These are phyloP conservation scores for Geotrupes spiniger DNA, from an alignment of 2,888 invertebrate species.

Conservation along the genomic window DNA sequence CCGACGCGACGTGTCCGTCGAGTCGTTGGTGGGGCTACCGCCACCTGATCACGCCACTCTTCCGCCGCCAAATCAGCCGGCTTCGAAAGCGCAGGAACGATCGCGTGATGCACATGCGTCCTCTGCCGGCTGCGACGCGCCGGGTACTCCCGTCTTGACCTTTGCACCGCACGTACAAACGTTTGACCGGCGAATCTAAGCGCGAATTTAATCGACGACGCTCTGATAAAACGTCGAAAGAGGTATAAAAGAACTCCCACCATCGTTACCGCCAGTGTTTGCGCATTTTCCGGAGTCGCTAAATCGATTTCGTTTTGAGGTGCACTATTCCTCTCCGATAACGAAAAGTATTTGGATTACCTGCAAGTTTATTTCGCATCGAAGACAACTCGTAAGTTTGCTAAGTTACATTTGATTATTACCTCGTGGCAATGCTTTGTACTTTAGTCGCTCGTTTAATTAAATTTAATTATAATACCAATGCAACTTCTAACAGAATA, in stretches of 20 bases:
- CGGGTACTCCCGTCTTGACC: slow-evolving; percentile 5
- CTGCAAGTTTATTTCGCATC: too few relatives aligned
- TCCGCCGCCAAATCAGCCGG: slow-evolving; percentile 24
- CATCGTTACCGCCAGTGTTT: not conserved
- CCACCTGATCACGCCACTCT: slow-evolving; percentile 24
- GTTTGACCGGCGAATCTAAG: not conserved
- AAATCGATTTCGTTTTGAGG: too few relatives aligned
- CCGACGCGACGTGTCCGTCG: not conserved
- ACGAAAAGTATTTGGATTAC: too few relatives aligned
- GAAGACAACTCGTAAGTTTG: too few relatives aligned
- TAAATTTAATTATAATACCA: too few relatives aligned
- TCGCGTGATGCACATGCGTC: slow-evolving; percentile 26
- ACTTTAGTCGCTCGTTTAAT: too few relatives aligned
- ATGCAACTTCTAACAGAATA: too few relatives aligned
- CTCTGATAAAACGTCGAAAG: not conserved
- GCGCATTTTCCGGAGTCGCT: too few relatives aligned
- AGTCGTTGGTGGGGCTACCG: not conserved
- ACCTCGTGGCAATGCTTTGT: too few relatives aligned
- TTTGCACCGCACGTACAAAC: slow-evolving; percentile 4
- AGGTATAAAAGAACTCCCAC: slow-evolving; percentile 5
- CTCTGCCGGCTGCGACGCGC: slow-evolving; percentile 11
- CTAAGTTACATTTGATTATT: too few relatives aligned
- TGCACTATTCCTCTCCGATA: too few relatives aligned
- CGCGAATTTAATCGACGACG: not conserved
- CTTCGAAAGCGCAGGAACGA: slow-evolving; percentile 19